Base-by-base conservation (phyloP, 2,113 vertebrate species). In the Sialia sialis region DNA sequence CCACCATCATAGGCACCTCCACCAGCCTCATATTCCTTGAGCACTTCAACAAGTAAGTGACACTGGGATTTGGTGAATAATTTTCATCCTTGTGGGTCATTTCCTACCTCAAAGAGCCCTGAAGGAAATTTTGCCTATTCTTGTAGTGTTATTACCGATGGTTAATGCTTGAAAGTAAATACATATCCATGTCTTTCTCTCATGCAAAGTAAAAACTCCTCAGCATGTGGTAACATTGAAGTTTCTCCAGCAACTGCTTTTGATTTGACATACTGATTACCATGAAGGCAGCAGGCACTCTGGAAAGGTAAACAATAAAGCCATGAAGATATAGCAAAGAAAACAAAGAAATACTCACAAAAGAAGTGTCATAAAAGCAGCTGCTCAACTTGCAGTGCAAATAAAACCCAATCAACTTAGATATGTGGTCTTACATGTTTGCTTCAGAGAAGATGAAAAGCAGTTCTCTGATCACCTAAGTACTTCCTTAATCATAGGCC, bases 21-120 rank as follows among this genome's bases (percentile, higher is more conserved):
- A 99, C 99, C 96, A 99, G 99, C 97, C 99, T 99, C 94, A 99
- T 99, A 81, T 99, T 99, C 89, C 98, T 99, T 5, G 99, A 99
- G 76, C 99, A 99, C 96, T 99, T 99, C 97, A 99, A 99, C 98
- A 99, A 97, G 99, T 99, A 98, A 94, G 98, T 78, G 63, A 22
- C 38, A 13, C 2, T 64, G 18, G 17, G 12, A 8, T 16, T 18
- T 36, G 30, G 10, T 41, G 73, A 32, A 36, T 44, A 20, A 4
- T 38, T 60, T 15, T 12, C 30, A 9, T 30, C 63, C 59, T 16
- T 22, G 14, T 49, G 62, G 17, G 11, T 67, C 56, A 48, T 15
- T 77, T 74, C 68, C 41, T 67, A 12, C 36, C 36, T 52, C 18
- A 64, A 63, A 14, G 13, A 84, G 4, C 4, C 8, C 29, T 66